These are phyloP conservation scores for Thymelicus lineola DNA, from an alignment of 2,888 invertebrate species.

Conservation along the genomic window DNA sequence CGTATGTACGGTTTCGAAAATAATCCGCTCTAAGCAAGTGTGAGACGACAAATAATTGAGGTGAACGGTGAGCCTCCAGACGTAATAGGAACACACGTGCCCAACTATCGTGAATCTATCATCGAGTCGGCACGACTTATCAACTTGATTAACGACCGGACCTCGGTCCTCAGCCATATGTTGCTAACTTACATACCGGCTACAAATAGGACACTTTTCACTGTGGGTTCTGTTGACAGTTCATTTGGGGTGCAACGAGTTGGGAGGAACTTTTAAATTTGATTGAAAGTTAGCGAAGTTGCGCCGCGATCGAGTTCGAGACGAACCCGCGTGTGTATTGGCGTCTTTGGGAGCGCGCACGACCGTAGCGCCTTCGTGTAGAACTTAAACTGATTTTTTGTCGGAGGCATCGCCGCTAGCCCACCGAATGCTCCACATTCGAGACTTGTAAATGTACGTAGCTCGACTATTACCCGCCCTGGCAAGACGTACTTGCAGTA, in stretches of 20 bases:
- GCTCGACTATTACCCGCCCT: constrained; percentile 65
- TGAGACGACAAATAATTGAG: constrained; percentile 74
- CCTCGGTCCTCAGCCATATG: constrained; percentile 78
- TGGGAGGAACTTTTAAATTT: constrained; percentile 33
- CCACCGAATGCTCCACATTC: constrained; percentile 79
- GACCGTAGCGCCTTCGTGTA: constrained; percentile 73
- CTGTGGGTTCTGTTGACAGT: constrained; percentile 55
- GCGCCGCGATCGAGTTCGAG: constrained; percentile 50
- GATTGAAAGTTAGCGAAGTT: constrained; percentile 50
- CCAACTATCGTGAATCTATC: constrained; percentile 73
- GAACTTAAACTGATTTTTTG: constrained; percentile 84
- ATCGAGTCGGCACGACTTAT: constrained; percentile 60
- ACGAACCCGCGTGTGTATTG: constrained; percentile 48
- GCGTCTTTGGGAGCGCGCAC: constrained; percentile 57
- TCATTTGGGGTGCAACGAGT: constrained; percentile 37
- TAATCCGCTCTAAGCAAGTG: constrained; percentile 52
- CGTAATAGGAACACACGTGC: constrained; percentile 73
- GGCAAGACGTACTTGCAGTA: constrained; percentile 53
- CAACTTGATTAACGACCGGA: constrained; percentile 60
- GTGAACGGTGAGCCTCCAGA: constrained; percentile 80
- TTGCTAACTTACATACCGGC: constrained; percentile 73
- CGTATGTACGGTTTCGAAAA: constrained; percentile 54
- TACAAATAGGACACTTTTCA: constrained; percentile 71
- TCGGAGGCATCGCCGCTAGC: constrained; percentile 78
- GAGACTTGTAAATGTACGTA: constrained; percentile 75